Evolutionary conservation across 1,140 invertebrate species (phyloP), one percentile per base, ranked within the genome.

Genomic region (Microplitis mediator): DNA sequence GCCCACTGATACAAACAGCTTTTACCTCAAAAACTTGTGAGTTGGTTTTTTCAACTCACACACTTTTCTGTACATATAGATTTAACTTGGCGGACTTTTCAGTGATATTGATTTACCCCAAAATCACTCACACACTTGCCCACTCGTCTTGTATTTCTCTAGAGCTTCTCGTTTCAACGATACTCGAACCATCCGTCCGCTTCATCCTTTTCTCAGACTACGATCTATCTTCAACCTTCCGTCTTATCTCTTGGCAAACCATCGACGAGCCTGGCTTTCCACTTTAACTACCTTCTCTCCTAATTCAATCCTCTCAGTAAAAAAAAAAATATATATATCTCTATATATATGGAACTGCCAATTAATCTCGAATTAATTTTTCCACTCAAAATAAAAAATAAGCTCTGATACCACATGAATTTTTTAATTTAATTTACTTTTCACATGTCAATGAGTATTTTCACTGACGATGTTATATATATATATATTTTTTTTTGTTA

Each of bases 21-120:
- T 45, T 45, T 45, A 45, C 8, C 39, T 45, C 39, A 11, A 6
- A 45, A 45, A 11, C 39, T 23, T 56, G 52, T 23, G n/a, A 5
- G 52, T 13, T 56, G n/a, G 5, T 16, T 56, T 23, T 56, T 56
- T 23, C 2, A 56, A 56, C 39, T 3, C 16, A 56, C 3, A 56
- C 16, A 56, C 52, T 56, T n/a, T 56, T 13, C 52, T 56, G 6
- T 56, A 56, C 52, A 56, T 56, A 56, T 56, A 56, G 74, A 75
- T 72, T 78, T 62, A 79, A 80, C 73, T 76, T 78, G 23, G 69
- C 70, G 66, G 76, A 78, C 81, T 77, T 82, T 78, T 78, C 68
- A 81, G 72, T 68, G 64, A 34, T 80, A 81, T 82, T 75, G 76
- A 83, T 80, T 76, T 45, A 50, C 35, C 58, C 54, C 35, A 9